Percentiles rank a stretch among this genome's conserved stretches.
These are phyloP conservation scores for Drosophila affinis DNA, from an alignment of 2,888 invertebrate species.

Conservation along the genomic window DNA sequence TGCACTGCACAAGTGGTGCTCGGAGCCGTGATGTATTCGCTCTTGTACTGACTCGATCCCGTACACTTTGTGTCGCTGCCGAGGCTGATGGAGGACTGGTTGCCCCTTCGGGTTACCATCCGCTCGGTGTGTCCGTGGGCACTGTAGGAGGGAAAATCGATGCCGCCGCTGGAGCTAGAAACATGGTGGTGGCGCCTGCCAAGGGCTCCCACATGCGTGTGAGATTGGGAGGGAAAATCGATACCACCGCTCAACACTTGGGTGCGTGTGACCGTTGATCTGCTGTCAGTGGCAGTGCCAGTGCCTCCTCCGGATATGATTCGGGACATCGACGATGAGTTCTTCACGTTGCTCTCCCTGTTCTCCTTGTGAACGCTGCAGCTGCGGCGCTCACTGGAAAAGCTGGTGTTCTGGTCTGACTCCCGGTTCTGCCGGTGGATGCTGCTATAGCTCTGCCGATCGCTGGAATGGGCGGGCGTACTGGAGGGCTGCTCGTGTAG, in stretches of 20 bases:
- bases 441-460: slow-evolving; percentile 91
- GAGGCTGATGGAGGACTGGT: slow-evolving; percentile 90
- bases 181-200: slow-evolving; percentile 59
- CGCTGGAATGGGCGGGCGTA: slow-evolving; percentile 87
- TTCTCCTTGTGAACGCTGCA: slow-evolving; percentile 70
- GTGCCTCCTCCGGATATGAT: slow-evolving; percentile 54
- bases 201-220: slow-evolving; percentile 41
- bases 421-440: slow-evolving; percentile 89
- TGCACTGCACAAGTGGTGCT: slow-evolving; percentile 91
- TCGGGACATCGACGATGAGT: slow-evolving; percentile 62
- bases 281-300: slow-evolving; percentile 36
- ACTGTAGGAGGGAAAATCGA: slow-evolving; percentile 75
- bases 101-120: slow-evolving; percentile 85
- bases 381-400: slow-evolving; percentile 61
- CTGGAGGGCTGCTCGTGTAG: slow-evolving; percentile 89
- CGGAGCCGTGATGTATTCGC: slow-evolving; percentile 89
- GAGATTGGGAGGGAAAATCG: slow-evolving; percentile 63
- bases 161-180: slow-evolving; percentile 67
- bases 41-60: slow-evolving; percentile 88
- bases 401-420: slow-evolving; percentile 81
- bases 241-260: slow-evolving; percentile 60
- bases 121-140: slow-evolving; percentile 69
- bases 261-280: slow-evolving; percentile 57
- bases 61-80: slow-evolving; percentile 86
- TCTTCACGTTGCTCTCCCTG: slow-evolving; percentile 54